Evolutionary conservation across 37 sponge, comb jelly and placozoan genomes (phyloP), one percentile per base, ranked within the genome.

Genomic region (Ianthella basta): DNA sequence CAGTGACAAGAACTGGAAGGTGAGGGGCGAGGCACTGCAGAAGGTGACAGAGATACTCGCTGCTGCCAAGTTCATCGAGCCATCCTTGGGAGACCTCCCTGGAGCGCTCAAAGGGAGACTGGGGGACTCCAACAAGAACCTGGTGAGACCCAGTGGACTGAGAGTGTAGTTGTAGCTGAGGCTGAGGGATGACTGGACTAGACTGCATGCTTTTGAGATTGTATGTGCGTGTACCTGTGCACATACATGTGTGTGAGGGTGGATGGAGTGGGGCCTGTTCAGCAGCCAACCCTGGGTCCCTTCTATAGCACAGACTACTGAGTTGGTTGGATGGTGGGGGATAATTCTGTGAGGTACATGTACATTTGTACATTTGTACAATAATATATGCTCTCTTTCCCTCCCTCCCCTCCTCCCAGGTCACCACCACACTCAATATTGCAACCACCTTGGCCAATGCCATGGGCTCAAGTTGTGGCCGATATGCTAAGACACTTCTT

Each of bases 1-100:
- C 34, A 89, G 84, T 6, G 96, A 96, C 80, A 96, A 96, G 89
- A 94, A 91, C 75, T 96, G 96, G 96, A 94, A 94, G 80, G 81
- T 94, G 21, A 87, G 96, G 56, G 89, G 87, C 0, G 96, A 96
- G 64, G 89, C 85, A 15, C 60, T 96, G 44, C 84, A 88, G 55
- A 90, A 93, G 89, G 92, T 93, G 53, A 15, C 65, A 33, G 95
- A 86, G 0, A 94, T 94, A 19, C 41, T 94, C 21, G 50, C 85
- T 29, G 80, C 66, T 33, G 95, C 95, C 30, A 94, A 94, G 84
- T 94, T 94, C 81, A 88, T 96, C n/a, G 44, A 86, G 55, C 96
- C 94, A 0, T 80, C 88, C 0, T 89, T 96, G 18, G 96, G 96
- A 0, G 91, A 93, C 8, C 87, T 96, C 0, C 94, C 94, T 23